A percentile compares a stretch with the other conserved stretches of the same genome.
Evolutionary conservation across 2,113 vertebrate species (phyloP).

Genomic region (Macquaria australasica): DNA sequence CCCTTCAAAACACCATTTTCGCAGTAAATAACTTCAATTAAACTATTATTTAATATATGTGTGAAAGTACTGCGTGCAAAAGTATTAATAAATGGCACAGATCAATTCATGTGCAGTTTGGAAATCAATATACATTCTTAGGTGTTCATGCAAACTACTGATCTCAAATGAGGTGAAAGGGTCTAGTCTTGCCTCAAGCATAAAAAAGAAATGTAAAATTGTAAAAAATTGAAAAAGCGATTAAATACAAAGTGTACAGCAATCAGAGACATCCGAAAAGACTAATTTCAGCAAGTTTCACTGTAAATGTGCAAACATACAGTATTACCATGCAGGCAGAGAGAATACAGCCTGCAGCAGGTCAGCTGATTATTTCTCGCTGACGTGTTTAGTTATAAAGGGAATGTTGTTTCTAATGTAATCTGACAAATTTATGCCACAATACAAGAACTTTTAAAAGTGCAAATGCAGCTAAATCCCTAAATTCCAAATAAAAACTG

Average conservation of each 20-base stretch:
- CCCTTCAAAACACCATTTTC: constrained; percentile 24
- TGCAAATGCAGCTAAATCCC: constrained; percentile 66
- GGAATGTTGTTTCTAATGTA: constrained; percentile 62
- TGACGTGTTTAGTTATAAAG: constrained; percentile 48
- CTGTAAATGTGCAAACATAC: constrained; percentile 69
- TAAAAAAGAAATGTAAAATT: constrained; percentile 13
- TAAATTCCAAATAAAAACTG: constrained; percentile 15
- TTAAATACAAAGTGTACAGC: constrained; percentile 68
- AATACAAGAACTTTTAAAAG: constrained; percentile 62
- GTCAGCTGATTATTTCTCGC: neutral
- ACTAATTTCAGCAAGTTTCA: constrained; percentile 38
- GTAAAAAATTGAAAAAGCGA: constrained; percentile 35
- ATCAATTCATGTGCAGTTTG: constrained; percentile 30
- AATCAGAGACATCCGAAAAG: constrained; percentile 52
- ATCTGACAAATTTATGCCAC: constrained; percentile 40
- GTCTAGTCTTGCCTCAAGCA: constrained; percentile 33
- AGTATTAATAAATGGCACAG: constrained; percentile 30
- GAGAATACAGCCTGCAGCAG: constrained; percentile 8
- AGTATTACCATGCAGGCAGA: constrained; percentile 26
- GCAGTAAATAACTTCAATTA: constrained; percentile 13
- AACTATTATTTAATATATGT: constrained; percentile 1
- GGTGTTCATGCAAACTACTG: constrained; percentile 58
- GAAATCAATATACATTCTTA: constrained; percentile 46
- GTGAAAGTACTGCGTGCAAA: constrained; percentile 52
- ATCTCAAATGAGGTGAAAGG: constrained; percentile 28